Conservation (phyloP, 1,140 invertebrate genomes). For the Drosophila auraria region DNA sequence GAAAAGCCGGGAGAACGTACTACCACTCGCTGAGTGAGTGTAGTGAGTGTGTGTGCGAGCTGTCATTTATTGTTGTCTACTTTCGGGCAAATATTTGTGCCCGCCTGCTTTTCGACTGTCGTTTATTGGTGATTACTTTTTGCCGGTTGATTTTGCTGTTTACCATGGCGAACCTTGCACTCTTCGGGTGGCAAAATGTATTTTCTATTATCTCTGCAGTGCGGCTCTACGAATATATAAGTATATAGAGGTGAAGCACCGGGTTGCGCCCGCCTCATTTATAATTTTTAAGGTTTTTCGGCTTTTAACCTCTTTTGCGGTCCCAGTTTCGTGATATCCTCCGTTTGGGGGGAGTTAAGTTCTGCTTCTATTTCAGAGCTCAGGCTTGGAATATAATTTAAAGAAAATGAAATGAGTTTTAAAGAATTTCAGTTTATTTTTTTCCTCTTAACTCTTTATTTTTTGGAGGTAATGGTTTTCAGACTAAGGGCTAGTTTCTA, state of each 20-base stretch:
- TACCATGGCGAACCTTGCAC: conserved; percentile 26
- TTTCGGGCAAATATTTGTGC: conserved; percentile 59
- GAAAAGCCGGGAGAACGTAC: conserved; percentile 10
- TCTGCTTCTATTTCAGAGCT: neutral
- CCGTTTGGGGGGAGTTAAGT: neutral
- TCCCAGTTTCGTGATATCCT: neutral
- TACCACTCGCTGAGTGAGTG: neutral
- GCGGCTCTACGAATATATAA: neutral
- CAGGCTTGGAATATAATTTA: neutral
- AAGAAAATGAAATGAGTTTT: neutral
- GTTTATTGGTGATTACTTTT: conserved; percentile 60
- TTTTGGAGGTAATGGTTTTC: too few species aligned
- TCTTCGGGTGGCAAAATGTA: conserved; percentile 22
- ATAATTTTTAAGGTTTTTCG: conserved; percentile 10
- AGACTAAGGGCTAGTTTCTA: too few species aligned
- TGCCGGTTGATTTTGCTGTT: conserved; percentile 46
- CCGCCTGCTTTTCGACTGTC: conserved; percentile 43
- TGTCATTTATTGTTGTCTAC: conserved; percentile 60
- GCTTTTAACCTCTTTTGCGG: neutral
- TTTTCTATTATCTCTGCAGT: conserved; percentile 37
- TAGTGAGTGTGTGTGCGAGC: conserved; percentile 17
- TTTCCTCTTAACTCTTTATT: too few species aligned
- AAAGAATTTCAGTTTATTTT: too few species aligned
- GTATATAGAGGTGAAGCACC: neutral
- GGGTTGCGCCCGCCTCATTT: neutral